A percentile compares a stretch with the other conserved stretches of the same genome.
These are phyloP conservation scores for Melanogrammus aeglefinus DNA, from an alignment of 2,797 vertebrate genomes.

Conservation along the genomic window DNA sequence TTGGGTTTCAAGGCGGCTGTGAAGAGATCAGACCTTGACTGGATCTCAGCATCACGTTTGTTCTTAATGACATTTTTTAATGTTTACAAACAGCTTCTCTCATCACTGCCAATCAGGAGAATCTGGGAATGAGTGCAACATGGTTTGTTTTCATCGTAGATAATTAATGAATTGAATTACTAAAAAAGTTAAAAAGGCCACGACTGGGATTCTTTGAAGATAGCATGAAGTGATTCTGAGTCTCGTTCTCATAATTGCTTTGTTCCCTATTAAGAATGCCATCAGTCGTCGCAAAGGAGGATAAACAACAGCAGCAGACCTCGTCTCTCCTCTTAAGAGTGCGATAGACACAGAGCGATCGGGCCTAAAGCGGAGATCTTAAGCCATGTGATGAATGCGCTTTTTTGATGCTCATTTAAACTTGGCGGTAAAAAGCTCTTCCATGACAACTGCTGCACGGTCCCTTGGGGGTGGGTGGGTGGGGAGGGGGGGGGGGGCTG, in stretches of 20 bases:
- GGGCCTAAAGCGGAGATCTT: background rate
- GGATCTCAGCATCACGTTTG: background rate
- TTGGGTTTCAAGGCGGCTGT: background rate
- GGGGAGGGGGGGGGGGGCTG: constrained; percentile 4
- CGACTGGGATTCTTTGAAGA: background rate
- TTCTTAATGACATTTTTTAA: background rate
- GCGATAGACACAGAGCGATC: background rate
- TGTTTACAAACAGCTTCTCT: background rate
- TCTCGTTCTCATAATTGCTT: background rate
- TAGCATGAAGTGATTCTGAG: background rate
- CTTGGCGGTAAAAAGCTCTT: background rate
- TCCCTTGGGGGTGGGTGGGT: background rate
- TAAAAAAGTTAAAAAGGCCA: background rate
- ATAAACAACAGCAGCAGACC: background rate
- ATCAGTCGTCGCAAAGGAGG: background rate
- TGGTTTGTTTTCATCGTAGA: background rate
- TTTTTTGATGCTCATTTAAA: constrained; percentile 23
- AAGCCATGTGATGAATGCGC: background rate
- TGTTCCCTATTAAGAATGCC: background rate
- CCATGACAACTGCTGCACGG: constrained; percentile 20
- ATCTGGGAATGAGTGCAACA: background rate
- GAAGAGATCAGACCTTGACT: background rate
- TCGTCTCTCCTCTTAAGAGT: background rate
- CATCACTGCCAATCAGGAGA: background rate
- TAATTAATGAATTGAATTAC: background rate